Percentiles rank a stretch among this genome's conserved stretches.
These are phyloP conservation scores for Hypotaenidia okinawae DNA, from an alignment of 2,797 vertebrate genomes.

Conservation along the genomic window DNA sequence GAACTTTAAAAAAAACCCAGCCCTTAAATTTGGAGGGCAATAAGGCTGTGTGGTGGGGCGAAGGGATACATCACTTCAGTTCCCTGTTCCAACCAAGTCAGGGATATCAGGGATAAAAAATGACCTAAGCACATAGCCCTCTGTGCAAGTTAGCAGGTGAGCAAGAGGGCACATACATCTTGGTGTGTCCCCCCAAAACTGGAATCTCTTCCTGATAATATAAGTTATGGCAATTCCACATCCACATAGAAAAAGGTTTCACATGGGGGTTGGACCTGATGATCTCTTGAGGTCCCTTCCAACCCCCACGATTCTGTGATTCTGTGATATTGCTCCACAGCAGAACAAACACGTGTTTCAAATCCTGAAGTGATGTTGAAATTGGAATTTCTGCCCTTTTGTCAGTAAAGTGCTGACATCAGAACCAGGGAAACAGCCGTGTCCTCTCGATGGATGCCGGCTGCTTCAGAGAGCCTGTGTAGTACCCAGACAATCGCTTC, in stretches of 20 bases:
- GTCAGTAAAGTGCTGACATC: neutral
- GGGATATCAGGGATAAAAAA: neutral
- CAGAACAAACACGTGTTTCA: neutral
- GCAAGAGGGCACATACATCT: neutral
- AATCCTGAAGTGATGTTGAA: neutral
- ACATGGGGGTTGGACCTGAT: too few relatives aligned
- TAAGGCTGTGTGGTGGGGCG: neutral
- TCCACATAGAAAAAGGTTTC: neutral
- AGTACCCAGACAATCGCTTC: neutral
- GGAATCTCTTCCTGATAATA: neutral
- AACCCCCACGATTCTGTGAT: too few relatives aligned
- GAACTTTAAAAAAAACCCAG: neutral
- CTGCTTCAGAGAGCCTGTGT: neutral
- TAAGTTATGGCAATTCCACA: neutral
- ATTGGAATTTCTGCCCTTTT: neutral
- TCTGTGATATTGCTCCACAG: neutral
- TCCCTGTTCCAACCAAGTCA: neutral
- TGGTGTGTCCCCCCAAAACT: neutral
- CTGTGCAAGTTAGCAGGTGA: neutral
- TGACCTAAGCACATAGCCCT: neutral
- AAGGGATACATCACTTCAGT: neutral
- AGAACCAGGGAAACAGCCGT: neutral
- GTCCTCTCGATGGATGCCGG: neutral
- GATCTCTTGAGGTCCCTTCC: too few relatives aligned
- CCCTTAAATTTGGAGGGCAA: neutral